Percentiles rank a stretch among this genome's conserved stretches.
phyloP scores from a whole-genome alignment of 2,888 invertebrate species.

The Drosophila melanosoma region DNA sequence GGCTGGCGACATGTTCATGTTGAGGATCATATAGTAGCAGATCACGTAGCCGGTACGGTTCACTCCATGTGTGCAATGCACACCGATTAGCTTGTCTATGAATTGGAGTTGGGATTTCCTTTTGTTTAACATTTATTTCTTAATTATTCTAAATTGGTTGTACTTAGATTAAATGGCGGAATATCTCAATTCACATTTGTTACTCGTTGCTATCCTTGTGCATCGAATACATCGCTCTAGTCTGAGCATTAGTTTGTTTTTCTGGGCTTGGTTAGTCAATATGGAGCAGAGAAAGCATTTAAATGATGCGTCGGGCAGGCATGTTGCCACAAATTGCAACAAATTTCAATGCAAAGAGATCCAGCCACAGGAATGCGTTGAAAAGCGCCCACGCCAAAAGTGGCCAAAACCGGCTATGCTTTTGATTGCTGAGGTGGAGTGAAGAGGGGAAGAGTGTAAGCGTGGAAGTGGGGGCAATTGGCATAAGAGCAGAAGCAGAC shows the following conservation, averaged over 20 bases:
- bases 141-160: background rate
- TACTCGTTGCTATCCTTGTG: background rate
- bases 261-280: slow-evolving; percentile 5
- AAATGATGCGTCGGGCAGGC: slow-evolving; percentile 19
- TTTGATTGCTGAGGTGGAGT: background rate
- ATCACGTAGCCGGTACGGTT: slow-evolving; percentile 93
- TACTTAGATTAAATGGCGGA: background rate
- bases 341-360: slow-evolving; percentile 67
- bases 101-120: slow-evolving; percentile 57
- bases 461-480: slow-evolving; percentile 37
- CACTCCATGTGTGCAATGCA: slow-evolving; percentile 93
- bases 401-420: slow-evolving; percentile 29
- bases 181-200: background rate
- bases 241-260: background rate
- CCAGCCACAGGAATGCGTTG: slow-evolving; percentile 78
- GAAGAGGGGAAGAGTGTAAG: no score
- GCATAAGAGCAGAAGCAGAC: slow-evolving; percentile 78
- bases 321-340: slow-evolving; percentile 68
- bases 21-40: slow-evolving; percentile 90
- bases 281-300: slow-evolving; percentile 18
- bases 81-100: slow-evolving; percentile 90
- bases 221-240: background rate
- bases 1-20: slow-evolving; percentile 86
- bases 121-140: background rate
- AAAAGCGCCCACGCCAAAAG: slow-evolving; percentile 49